A percentile compares a stretch with the other conserved stretches of the same genome.
Conservation (phyloP, 2,797 vertebrate species). For the Lagorchestes hirsutus region DNA sequence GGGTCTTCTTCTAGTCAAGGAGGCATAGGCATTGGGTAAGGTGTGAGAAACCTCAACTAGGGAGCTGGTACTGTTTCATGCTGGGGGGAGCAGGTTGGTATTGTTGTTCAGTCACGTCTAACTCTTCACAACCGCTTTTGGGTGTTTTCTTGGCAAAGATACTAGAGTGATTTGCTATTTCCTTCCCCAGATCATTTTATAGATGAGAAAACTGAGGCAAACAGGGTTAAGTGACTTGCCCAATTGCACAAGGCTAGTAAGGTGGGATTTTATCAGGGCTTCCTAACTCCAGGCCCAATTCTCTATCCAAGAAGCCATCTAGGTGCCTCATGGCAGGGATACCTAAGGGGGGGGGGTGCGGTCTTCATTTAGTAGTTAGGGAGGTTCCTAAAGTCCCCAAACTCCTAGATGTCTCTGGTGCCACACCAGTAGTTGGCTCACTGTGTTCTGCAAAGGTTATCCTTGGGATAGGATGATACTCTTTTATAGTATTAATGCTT, state of each 20-base stretch:
- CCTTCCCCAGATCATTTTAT: neutral
- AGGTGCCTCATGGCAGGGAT: neutral
- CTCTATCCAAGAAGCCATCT: neutral
- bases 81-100: neutral
- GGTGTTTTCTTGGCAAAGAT: neutral
- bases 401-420: neutral
- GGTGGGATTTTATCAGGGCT: neutral
- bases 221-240: neutral
- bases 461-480: neutral
- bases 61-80: neutral
- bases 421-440: neutral
- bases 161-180: neutral
- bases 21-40: neutral
- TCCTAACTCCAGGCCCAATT: neutral
- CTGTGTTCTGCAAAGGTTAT: neutral
- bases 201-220: neutral
- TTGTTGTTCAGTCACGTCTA: neutral
- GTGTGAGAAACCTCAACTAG: neutral
- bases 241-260: neutral
- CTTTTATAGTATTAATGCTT: neutral
- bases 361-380: neutral
- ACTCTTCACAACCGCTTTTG: neutral
- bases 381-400: neutral
- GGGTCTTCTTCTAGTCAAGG: neutral
- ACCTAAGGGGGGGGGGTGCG: too few species aligned